Evolutionary conservation across 2,888 invertebrate genomes (phyloP).

Genomic region (Amblyjoppa proteus): DNA sequence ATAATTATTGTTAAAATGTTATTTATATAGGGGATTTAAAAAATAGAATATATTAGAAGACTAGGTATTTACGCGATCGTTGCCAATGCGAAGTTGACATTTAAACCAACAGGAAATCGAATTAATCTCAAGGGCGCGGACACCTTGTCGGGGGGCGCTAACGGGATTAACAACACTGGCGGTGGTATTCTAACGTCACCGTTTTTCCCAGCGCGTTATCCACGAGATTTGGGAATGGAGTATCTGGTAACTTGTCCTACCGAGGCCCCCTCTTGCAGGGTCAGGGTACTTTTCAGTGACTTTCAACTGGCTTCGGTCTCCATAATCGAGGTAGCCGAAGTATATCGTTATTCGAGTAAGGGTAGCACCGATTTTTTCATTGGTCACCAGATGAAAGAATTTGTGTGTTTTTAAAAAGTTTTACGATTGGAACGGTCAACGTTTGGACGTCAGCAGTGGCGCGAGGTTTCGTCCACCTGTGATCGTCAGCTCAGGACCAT

Average conservation of each 20-base stretch:
- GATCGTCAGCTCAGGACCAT: slow-evolving; percentile 88
- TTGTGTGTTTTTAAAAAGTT: slow-evolving; percentile 84
- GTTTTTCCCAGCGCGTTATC: slow-evolving; percentile 89
- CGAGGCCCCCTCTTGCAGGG: slow-evolving; percentile 86
- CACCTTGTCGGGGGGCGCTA: slow-evolving; percentile 73
- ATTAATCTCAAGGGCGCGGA: slow-evolving; percentile 79
- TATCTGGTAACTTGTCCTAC: slow-evolving; percentile 88
- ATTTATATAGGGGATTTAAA: neutral
- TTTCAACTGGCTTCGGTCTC: slow-evolving; percentile 89
- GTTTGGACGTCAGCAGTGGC: slow-evolving; percentile 89
- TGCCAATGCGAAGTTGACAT: neutral
- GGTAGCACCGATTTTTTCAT: neutral
- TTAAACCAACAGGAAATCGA: slow-evolving; percentile 86
- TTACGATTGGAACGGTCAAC: slow-evolving; percentile 89
- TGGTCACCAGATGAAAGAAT: neutral
- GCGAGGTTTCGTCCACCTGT: slow-evolving; percentile 90
- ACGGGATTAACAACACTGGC: slow-evolving; percentile 80
- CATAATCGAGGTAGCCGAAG: slow-evolving; percentile 87
- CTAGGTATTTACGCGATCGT: neutral
- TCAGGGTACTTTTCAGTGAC: slow-evolving; percentile 89
- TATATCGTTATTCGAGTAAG: neutral
- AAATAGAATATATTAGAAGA: neutral
- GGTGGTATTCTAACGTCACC: slow-evolving; percentile 88
- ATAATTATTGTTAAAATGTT: neutral
- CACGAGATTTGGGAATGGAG: slow-evolving; percentile 89